phyloP scores from a whole-genome alignment of 37 sponge, comb jelly and placozoan species.

The Axinella damicornis region DNA sequence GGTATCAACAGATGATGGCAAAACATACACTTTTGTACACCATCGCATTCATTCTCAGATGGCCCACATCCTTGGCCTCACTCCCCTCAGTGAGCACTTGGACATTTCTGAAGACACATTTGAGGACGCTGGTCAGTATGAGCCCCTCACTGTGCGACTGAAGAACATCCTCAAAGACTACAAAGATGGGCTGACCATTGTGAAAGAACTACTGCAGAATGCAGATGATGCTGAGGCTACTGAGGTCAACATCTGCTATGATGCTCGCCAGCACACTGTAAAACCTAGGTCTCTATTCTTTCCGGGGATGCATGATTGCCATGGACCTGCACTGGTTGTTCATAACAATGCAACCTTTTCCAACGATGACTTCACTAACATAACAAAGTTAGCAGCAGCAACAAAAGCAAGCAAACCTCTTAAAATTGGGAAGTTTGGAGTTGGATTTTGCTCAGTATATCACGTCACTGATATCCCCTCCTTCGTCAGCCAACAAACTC shows the following conservation, averaged over 20 bases:
- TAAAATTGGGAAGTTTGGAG: slow-evolving; percentile 91
- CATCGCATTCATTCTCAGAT: slow-evolving; percentile 3
- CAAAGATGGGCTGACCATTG: slow-evolving; percentile 75
- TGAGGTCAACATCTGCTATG: slow-evolving; percentile 68
- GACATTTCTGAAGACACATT: slow-evolving; percentile 66
- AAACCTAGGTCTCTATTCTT: slow-evolving; percentile 42
- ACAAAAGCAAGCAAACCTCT: slow-evolving; percentile 64
- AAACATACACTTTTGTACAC: slow-evolving; percentile 20
- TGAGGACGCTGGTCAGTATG: slow-evolving; percentile 73
- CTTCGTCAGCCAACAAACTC: slow-evolving; percentile 61
- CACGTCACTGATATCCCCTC: slow-evolving; percentile 75
- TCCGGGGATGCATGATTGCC: slow-evolving; percentile 64
- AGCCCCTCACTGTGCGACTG: slow-evolving; percentile 68
- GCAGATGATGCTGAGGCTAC: slow-evolving; percentile 90
- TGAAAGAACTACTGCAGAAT: slow-evolving; percentile 85
- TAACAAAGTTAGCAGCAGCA: slow-evolving; percentile 77
- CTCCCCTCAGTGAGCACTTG: slow-evolving; percentile 44
- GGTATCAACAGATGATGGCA: background rate
- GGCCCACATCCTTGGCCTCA: slow-evolving; percentile 14
- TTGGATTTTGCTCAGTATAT: slow-evolving; percentile 84
- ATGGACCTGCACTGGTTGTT: slow-evolving; percentile 73
- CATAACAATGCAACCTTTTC: slow-evolving; percentile 69
- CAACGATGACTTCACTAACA: slow-evolving; percentile 83
- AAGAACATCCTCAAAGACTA: slow-evolving; percentile 78
- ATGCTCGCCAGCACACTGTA: slow-evolving; percentile 39